A percentile compares a stretch with the other conserved stretches of the same genome.
phyloP scores from a whole-genome alignment of 1,140 invertebrate species.

The Drosophila kikkawai region DNA sequence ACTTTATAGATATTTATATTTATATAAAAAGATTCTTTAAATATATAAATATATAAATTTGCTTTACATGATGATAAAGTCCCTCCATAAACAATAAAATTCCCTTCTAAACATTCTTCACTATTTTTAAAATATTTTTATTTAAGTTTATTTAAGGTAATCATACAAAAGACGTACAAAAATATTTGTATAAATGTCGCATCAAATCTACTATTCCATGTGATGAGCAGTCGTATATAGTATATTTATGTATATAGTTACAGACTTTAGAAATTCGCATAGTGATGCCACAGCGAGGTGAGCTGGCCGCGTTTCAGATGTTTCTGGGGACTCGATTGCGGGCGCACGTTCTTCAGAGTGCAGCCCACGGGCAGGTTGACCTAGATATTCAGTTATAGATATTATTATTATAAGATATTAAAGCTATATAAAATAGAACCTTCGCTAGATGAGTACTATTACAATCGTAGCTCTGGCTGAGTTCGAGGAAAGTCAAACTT shows the following conservation, averaged over 20 bases:
- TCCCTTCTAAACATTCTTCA: not conserved
- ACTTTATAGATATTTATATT: not conserved
- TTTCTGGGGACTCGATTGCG: conserved; percentile 44
- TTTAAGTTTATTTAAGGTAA: conserved; percentile 58
- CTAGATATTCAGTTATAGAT: conserved; percentile 45
- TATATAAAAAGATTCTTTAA: not conserved
- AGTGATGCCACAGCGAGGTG: conserved; percentile 67
- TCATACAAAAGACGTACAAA: conserved; percentile 49
- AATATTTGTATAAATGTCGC: conserved; percentile 40
- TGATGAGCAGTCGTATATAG: conserved; percentile 6
- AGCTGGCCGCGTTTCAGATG: conserved; percentile 63
- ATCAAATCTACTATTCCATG: conserved; percentile 13
- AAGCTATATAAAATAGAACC: conserved; percentile 15
- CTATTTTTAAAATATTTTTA: conserved; percentile 36
- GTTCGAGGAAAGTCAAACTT: conserved; percentile 58
- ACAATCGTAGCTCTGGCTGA: conserved; percentile 2
- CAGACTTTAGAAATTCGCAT: conserved; percentile 48
- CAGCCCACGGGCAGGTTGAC: conserved; percentile 75
- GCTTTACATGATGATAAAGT: not conserved
- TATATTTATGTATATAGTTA: conserved; percentile 2
- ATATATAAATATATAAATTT: not conserved
- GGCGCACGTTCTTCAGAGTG: conserved; percentile 76
- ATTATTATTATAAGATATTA: not conserved
- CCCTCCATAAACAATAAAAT: not conserved
- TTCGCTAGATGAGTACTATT: conserved; percentile 30